Percentiles rank a stretch among this genome's conserved stretches.
Evolutionary conservation across 1,140 invertebrate genomes (phyloP).

Genomic region (Penaeus vannamei): DNA sequence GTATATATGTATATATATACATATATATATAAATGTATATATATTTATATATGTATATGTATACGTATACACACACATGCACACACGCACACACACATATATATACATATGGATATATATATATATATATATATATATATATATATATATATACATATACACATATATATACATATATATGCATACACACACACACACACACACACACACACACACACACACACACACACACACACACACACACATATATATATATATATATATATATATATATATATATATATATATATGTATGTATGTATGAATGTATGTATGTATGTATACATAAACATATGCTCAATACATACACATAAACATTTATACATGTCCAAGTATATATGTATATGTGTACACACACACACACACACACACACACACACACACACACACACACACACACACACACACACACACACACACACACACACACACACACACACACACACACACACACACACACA

Average conservation of each 20-base stretch:
- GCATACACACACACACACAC: background rate
- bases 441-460: background rate
- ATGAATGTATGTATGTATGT: no score
- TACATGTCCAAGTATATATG: background rate
- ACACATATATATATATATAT: background rate
- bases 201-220: background rate
- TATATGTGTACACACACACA: background rate
- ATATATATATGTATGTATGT: no score
- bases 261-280: slow-evolving; percentile 1
- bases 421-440: background rate
- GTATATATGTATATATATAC: background rate
- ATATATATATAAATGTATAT: background rate
- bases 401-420: no score
- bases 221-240: background rate
- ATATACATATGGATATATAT: background rate
- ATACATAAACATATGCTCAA: no score
- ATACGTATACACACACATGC: background rate
- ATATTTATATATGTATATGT: background rate
- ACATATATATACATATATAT: background rate
- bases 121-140: background rate
- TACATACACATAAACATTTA: background rate
- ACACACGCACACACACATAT: no score
- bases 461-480: no score
- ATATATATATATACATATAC: background rate
- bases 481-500: no score